Conservation (phyloP, 2,797 vertebrate genomes). For the Delichon dasypus region DNA sequence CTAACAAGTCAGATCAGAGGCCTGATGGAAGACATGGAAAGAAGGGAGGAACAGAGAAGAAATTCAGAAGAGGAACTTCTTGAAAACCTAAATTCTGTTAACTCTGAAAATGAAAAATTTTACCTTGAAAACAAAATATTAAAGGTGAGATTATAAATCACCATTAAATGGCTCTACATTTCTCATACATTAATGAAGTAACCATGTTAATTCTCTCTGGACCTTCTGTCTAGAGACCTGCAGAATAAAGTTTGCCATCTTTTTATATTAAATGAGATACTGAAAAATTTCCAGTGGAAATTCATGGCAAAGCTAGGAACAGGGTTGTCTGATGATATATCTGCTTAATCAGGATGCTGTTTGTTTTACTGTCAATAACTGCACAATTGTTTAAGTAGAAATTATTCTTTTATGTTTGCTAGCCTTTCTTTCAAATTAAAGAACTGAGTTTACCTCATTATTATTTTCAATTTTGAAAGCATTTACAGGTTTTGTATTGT, state of each 20-base stretch:
- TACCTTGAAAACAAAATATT: slow-evolving; percentile 79
- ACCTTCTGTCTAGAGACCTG: neutral
- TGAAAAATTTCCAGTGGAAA: neutral
- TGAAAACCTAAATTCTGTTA: slow-evolving; percentile 73
- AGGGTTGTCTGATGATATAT: neutral
- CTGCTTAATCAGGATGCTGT: neutral
- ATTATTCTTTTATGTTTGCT: neutral
- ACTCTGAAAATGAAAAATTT: slow-evolving; percentile 74
- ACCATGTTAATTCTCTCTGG: neutral
- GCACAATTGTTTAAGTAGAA: neutral
- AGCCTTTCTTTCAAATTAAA: neutral
- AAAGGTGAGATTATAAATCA: slow-evolving; percentile 74
- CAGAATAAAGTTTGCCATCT: neutral
- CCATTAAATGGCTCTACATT: neutral
- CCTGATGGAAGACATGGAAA: slow-evolving; percentile 75
- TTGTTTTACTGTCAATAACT: neutral
- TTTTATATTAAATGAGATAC: neutral
- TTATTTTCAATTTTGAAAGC: neutral
- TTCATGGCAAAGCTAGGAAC: neutral
- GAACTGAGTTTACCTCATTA: neutral
- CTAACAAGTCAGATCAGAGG: slow-evolving; percentile 78
- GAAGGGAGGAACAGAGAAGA: slow-evolving; percentile 68
- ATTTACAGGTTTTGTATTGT: neutral
- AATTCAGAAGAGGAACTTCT: slow-evolving; percentile 72
- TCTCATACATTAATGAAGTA: neutral